phyloP scores from a whole-genome alignment of 1,140 invertebrate genomes.

The Orchesella cincta region DNA sequence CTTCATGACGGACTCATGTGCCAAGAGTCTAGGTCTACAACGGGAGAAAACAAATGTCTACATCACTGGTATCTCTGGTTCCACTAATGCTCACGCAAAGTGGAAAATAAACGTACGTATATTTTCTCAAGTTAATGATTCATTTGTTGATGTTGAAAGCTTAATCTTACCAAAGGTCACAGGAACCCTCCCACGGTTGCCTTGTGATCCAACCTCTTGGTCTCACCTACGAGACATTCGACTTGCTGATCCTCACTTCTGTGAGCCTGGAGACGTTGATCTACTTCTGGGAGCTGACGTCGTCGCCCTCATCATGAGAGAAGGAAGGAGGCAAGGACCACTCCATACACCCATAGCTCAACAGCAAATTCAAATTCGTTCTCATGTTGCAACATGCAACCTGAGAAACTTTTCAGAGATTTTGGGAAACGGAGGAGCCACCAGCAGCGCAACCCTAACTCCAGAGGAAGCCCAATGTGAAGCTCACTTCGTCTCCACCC shows the following conservation, averaged over 20 bases:
- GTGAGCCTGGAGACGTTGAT: too few species aligned
- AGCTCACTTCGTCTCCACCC: slow-evolving; percentile 44
- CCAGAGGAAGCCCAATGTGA: slow-evolving; percentile 43
- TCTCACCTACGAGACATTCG: too few species aligned
- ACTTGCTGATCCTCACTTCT: too few species aligned
- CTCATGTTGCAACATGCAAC: too few species aligned
- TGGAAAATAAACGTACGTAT: background rate
- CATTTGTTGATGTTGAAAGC: background rate
- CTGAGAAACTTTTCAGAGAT: background rate
- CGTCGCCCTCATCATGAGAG: too few species aligned
- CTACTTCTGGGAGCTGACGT: too few species aligned
- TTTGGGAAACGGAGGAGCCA: slow-evolving; percentile 39
- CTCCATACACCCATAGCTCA: too few species aligned
- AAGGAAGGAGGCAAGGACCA: too few species aligned
- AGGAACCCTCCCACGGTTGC: too few species aligned
- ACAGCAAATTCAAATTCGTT: too few species aligned
- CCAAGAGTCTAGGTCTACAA: background rate
- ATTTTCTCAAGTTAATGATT: background rate
- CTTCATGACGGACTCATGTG: background rate
- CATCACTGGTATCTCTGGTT: background rate
- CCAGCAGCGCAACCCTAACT: background rate
- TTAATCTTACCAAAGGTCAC: background rate
- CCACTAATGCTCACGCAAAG: background rate
- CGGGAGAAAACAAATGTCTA: background rate
- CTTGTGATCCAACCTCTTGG: too few species aligned